These are phyloP conservation scores for Mesaphorura yosii DNA, from an alignment of 1,140 invertebrate species.

Conservation along the genomic window DNA sequence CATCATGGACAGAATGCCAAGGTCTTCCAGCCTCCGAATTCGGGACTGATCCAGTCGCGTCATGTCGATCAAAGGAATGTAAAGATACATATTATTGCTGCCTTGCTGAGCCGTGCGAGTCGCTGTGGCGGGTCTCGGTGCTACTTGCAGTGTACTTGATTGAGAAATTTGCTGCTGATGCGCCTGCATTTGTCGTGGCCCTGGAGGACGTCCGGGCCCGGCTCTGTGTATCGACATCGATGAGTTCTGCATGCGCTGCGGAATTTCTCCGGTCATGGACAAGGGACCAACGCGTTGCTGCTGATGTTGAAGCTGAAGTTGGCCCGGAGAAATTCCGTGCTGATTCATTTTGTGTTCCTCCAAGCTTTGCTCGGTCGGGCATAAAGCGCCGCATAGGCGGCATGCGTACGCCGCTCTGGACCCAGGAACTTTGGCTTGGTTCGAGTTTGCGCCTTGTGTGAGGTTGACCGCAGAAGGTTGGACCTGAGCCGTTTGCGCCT, in stretches of 20 bases:
- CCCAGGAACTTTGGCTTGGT: not conserved
- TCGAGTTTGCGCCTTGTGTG: not conserved
- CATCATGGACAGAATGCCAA: slow-evolving; percentile 18
- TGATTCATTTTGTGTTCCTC: slow-evolving; percentile 12
- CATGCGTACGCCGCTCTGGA: not conserved
- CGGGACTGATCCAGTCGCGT: slow-evolving; percentile 9
- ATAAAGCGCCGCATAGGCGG: slow-evolving; percentile 4
- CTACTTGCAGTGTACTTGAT: not conserved
- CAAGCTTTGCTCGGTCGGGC: not conserved
- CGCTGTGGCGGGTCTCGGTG: not conserved
- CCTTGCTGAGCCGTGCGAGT: not conserved
- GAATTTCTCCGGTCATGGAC: too few relatives aligned
- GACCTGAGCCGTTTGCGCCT: not conserved
- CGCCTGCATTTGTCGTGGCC: not conserved
- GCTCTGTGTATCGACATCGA: too few relatives aligned
- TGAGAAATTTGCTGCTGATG: not conserved
- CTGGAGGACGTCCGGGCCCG: too few relatives aligned
- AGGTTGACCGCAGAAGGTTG: not conserved
- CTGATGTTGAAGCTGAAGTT: not conserved
- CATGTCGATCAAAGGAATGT: slow-evolving; percentile 23
- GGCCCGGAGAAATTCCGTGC: not conserved
- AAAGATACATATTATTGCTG: slow-evolving; percentile 2
- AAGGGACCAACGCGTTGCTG: not conserved
- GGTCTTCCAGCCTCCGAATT: slow-evolving; percentile 15
- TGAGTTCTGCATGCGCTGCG: not conserved